Evolutionary conservation across 2,797 vertebrate genomes (phyloP), one percentile per base, ranked within the genome.

Genomic region (Peromyscus aztecus): DNA sequence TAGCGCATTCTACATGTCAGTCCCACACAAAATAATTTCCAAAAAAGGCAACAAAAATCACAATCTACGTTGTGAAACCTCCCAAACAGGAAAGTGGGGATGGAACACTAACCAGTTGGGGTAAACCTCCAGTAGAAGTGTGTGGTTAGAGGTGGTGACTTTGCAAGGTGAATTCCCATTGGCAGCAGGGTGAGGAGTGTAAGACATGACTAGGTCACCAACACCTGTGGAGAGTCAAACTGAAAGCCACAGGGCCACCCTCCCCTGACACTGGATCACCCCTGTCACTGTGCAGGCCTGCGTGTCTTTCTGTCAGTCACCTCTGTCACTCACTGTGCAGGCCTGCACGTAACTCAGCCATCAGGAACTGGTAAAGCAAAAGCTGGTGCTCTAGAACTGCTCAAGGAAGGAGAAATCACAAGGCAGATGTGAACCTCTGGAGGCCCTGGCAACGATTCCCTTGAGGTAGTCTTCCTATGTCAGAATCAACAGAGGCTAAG

Each of bases 131-230:
- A 57, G 24, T 40, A 73, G 17, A 57, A n/a, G 23, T 29, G 43
- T 23, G 57, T 13, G 5, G 55, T 55, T 23, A 17, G 84, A 89
- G 1, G 65, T 27, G 59, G 69, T 27, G 65, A 43, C 40, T 85
- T 76, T 83, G 52, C 61, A 52, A 37, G 59, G 89, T 95, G 59
- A 87, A 96, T 94, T 97, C 84, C 89, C 86, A 81, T 49, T 37
- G 57, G 78, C 43, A 1, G 10, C 7, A 23, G 59, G 59, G 40
- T 93, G 52, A 80, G 52, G 67, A 46, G 63, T 37, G 61, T 57
- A 31, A n/a, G 37, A 12, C 57, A 40, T n/a, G 73, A 88, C 40
- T 90, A 17, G 76, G 27, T 69, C 57, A 61, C 71, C 37, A 19
- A 49, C 84, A 89, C 49, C 81, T 29, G 3, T 27, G 88, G 55